Conservation (phyloP, 2,797 vertebrate genomes). For the Mycteria americana region DNA sequence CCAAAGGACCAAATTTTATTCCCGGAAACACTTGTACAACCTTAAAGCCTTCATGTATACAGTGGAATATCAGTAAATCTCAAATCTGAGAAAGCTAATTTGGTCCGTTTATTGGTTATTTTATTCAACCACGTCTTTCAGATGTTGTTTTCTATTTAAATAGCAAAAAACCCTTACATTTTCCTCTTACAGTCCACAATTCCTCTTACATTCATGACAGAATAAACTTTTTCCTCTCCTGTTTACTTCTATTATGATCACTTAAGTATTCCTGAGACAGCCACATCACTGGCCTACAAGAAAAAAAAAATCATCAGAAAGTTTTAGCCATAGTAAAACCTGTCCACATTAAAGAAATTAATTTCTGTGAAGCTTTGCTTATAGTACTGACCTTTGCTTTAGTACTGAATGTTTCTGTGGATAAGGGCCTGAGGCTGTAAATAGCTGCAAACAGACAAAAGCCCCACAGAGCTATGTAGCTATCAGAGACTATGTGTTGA, state of each 20-base stretch:
- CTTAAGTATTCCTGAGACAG: not conserved
- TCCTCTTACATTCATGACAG: not conserved
- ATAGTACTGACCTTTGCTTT: not conserved
- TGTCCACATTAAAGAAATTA: not conserved
- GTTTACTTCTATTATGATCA: not conserved
- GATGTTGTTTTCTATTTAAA: not conserved
- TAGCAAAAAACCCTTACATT: not conserved
- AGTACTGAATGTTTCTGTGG: not conserved
- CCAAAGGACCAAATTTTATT: not conserved
- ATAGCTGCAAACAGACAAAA: not conserved
- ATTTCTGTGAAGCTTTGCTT: not conserved
- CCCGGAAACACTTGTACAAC: not conserved
- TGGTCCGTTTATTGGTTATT: not conserved
- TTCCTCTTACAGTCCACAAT: not conserved
- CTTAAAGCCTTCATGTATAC: not conserved
- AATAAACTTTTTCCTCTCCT: not conserved
- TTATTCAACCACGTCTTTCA: not conserved
- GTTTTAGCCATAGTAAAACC: not conserved
- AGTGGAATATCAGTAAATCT: not conserved
- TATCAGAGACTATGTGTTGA: not conserved
- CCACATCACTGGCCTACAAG: not conserved
- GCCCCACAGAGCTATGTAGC: not conserved
- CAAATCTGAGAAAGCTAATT: not conserved
- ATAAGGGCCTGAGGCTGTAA: not conserved
- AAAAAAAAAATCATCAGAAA: not conserved